Percentiles rank a stretch among this genome's conserved stretches.
Evolutionary conservation across 1,140 invertebrate genomes (phyloP).

Genomic region (Tenebrio molitor): DNA sequence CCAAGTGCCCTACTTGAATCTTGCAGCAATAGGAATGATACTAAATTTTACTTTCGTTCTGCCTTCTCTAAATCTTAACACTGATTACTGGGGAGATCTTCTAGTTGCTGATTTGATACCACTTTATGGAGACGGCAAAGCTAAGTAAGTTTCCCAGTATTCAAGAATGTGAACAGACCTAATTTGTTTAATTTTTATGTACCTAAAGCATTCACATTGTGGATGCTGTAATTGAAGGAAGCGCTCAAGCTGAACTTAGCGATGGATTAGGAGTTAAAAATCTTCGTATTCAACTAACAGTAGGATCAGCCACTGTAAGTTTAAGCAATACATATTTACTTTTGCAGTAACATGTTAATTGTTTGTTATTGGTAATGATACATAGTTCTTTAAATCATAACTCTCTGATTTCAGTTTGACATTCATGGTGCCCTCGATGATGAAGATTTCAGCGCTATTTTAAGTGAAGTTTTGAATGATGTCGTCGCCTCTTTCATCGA

Average conservation of each 20-base stretch:
- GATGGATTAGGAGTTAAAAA: not conserved
- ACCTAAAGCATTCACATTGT: not conserved
- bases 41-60: constrained; percentile 4
- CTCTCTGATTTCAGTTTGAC: constrained; percentile 18
- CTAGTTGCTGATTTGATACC: constrained; percentile 8
- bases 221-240: not conserved
- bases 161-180: not conserved
- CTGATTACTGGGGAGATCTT: constrained; percentile 2
- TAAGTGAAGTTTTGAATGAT: constrained; percentile 7
- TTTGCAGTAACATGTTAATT: not conserved
- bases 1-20: constrained; percentile 3
- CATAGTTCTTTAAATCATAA: no score
- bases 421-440: constrained; percentile 23
- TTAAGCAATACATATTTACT: not conserved
- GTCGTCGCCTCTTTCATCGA: constrained; percentile 9
- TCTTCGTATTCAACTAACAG: not conserved
- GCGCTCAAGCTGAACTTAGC: constrained; percentile 3
- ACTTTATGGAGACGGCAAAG: constrained; percentile 16
- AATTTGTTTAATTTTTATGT: not conserved
- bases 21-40: not conserved
- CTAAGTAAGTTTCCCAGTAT: constrained; percentile 14
- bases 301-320: constrained; percentile 18
- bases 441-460: constrained; percentile 22
- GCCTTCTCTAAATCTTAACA: constrained; percentile 6
- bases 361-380: no score